These are phyloP conservation scores for Plumapathes pennacea DNA, from an alignment of 92 coral and sea anemone species.

Conservation along the genomic window DNA sequence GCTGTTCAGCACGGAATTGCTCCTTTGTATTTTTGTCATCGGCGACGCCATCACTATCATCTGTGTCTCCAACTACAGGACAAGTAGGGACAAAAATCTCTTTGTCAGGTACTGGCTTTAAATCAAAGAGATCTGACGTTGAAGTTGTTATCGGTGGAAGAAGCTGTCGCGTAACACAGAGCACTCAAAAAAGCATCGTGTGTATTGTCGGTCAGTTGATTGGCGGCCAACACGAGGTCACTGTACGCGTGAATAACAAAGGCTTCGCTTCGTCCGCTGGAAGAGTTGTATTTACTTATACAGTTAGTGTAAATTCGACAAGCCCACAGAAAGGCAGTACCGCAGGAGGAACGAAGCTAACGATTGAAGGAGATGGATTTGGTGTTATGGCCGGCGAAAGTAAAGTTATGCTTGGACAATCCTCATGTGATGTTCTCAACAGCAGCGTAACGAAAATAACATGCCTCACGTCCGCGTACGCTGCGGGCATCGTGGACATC, in stretches of 20 bases:
- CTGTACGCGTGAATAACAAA: constrained; percentile 28
- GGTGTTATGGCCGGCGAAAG: constrained; percentile 19
- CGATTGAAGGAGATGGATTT: constrained; percentile 69
- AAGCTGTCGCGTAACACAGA: constrained; percentile 50
- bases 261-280: constrained; percentile 54
- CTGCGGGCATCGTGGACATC: constrained; percentile 16
- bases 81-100: constrained; percentile 47
- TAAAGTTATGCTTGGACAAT: constrained; percentile 57
- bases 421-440: constrained; percentile 43
- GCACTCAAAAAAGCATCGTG: constrained; percentile 39
- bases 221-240: constrained; percentile 49
- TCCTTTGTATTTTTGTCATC: constrained; percentile 46
- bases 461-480: constrained; percentile 67
- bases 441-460: constrained; percentile 43
- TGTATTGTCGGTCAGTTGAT: constrained; percentile 50
- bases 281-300: constrained; percentile 25
- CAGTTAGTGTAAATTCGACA: constrained; percentile 20
- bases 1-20: constrained; percentile 63
- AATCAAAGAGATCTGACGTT: constrained; percentile 39
- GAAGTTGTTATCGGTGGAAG: constrained; percentile 65
- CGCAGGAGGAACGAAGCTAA: constrained; percentile 59
- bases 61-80: constrained; percentile 48
- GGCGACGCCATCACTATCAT: constrained; percentile 56
- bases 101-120: constrained; percentile 72
- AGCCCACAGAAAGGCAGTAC: constrained; percentile 53